Evolutionary conservation across 2,113 vertebrate genomes (phyloP).

Genomic region (Neofelis nebulosa): DNA sequence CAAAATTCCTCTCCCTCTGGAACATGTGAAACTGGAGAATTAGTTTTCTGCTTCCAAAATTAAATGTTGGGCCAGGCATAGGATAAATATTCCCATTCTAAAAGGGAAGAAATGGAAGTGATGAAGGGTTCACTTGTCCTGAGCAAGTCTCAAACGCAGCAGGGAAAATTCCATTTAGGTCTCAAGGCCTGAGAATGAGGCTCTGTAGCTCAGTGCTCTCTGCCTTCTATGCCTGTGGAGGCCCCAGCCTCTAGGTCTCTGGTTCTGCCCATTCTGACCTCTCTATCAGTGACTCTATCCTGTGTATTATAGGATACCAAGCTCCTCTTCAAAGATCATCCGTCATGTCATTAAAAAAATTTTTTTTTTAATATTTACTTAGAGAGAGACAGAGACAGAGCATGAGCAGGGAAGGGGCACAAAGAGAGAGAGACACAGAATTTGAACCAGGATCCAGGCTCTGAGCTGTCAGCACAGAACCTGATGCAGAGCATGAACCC

Average conservation of each 20-base stretch:
- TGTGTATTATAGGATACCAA: background rate
- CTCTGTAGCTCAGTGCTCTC: background rate
- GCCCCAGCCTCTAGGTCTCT: background rate
- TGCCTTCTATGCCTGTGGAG: too few relatives aligned
- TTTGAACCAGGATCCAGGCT: too few relatives aligned
- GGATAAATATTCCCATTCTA: background rate
- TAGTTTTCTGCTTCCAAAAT: background rate
- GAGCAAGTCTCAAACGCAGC: background rate
- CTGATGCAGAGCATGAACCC: too few relatives aligned
- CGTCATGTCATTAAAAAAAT: background rate
- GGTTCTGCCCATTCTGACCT: background rate
- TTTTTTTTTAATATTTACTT: too few relatives aligned
- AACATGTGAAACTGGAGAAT: background rate
- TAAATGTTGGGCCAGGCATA: background rate
- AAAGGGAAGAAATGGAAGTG: background rate
- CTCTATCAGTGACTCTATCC: background rate
- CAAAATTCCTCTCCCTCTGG: background rate
- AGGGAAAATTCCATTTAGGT: background rate
- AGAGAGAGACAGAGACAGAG: too few relatives aligned
- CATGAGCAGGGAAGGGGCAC: too few relatives aligned
- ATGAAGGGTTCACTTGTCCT: background rate
- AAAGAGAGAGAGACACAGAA: too few relatives aligned
- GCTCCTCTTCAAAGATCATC: background rate
- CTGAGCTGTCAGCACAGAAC: too few relatives aligned
- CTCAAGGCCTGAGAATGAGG: background rate